Conservation (phyloP, 2,888 invertebrate species). For the Temnothorax ravouxi region DNA sequence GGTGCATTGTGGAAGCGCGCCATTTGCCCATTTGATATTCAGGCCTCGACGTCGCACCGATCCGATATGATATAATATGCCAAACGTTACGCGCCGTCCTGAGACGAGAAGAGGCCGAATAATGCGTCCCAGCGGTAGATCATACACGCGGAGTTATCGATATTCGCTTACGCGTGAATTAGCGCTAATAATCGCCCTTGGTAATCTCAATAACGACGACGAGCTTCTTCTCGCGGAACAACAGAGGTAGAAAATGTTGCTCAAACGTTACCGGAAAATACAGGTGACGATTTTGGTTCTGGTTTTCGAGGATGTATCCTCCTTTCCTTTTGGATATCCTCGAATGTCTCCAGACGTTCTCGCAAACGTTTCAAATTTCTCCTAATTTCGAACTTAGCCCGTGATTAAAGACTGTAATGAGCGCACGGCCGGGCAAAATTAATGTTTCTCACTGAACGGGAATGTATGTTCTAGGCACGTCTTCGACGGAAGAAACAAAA, state of each 20-base stretch:
- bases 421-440: constrained; percentile 52
- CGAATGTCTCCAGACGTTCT: neutral
- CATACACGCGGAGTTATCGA: constrained; percentile 1
- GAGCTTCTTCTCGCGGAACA: constrained; percentile 18
- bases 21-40: constrained; percentile 50
- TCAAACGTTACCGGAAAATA: neutral
- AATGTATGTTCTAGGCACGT: constrained; percentile 77
- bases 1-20: neutral
- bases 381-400: neutral
- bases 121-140: neutral
- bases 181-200: neutral
- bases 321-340: neutral
- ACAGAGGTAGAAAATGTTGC: neutral
- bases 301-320: neutral
- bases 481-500: constrained; percentile 75
- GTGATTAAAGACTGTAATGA: neutral
- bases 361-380: constrained; percentile 18
- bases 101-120: neutral
- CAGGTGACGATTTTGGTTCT: neutral
- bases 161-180: neutral
- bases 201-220: neutral
- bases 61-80: constrained; percentile 26
- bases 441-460: constrained; percentile 71
- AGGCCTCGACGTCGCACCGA: constrained; percentile 26
- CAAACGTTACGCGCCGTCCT: constrained; percentile 7